phyloP scores from a whole-genome alignment of 2,888 invertebrate species.

The Caenorhabditis becei region DNA sequence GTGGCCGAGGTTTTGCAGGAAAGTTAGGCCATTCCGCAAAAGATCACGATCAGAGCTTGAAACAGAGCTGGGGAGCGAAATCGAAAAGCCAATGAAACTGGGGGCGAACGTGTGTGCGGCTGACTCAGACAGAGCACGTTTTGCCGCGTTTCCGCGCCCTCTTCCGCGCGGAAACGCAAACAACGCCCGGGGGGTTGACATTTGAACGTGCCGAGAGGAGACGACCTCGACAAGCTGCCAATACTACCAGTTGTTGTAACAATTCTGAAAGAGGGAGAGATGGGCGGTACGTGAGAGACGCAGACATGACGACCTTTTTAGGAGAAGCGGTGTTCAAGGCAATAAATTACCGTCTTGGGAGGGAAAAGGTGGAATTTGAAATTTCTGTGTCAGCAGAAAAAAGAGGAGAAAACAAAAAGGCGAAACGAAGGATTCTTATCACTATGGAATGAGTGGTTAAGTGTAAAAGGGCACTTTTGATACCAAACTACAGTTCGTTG shows the following conservation, averaged over 20 bases:
- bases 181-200: constrained; percentile 38
- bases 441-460: not conserved
- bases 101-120: not conserved
- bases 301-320: not conserved
- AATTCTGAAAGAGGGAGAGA: constrained; percentile 18
- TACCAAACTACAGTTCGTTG: too few species aligned
- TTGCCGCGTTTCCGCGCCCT: constrained; percentile 27
- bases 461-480: too few species aligned
- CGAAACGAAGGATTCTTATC: not conserved
- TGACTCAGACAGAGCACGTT: constrained; percentile 39
- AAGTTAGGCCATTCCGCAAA: too few species aligned
- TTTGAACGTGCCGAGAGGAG: constrained; percentile 37
- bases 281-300: not conserved
- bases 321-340: too few species aligned
- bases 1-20: too few species aligned
- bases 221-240: constrained; percentile 25
- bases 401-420: not conserved
- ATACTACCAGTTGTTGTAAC: constrained; percentile 28
- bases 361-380: not conserved
- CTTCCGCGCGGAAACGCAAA: constrained; percentile 42
- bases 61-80: not conserved
- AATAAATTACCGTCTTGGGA: not conserved
- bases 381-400: too few species aligned
- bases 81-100: constrained; percentile 22
- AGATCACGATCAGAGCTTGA: too few species aligned